These are phyloP conservation scores for Athene noctua DNA, from an alignment of 2,113 vertebrate genomes.

Conservation along the genomic window DNA sequence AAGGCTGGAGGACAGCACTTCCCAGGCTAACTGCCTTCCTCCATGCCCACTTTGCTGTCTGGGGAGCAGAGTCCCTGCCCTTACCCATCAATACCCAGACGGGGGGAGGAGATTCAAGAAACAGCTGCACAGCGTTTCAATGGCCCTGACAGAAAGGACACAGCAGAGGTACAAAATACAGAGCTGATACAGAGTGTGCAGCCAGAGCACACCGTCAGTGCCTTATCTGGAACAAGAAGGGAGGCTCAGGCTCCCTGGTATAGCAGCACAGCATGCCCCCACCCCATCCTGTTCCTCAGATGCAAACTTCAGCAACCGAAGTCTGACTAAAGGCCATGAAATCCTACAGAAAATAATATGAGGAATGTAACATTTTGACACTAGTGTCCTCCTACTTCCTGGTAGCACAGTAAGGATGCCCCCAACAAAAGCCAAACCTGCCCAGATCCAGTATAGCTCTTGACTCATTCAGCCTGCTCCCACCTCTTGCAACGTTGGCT, in stretches of 20 bases:
- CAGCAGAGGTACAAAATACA: not conserved
- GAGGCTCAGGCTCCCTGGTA: not conserved
- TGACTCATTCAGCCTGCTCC: not conserved
- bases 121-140: not conserved
- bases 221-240: not conserved
- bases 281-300: not conserved
- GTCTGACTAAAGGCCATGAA: not conserved
- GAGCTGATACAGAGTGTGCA: not conserved
- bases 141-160: not conserved
- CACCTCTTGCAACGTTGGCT: not conserved
- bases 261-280: not conserved
- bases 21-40: not conserved
- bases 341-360: not conserved
- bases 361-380: not conserved
- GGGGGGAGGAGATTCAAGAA: not conserved
- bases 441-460: not conserved
- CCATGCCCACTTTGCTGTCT: not conserved
- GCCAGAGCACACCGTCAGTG: fast-evolving
- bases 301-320: not conserved
- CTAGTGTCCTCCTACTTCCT: not conserved
- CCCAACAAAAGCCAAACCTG: not conserved
- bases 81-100: not conserved
- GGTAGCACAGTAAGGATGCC: not conserved
- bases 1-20: not conserved
- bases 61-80: not conserved